Evolutionary conservation across 2,888 invertebrate species (phyloP), one percentile per base, ranked within the genome.

Genomic region (Tridacna crocea): DNA sequence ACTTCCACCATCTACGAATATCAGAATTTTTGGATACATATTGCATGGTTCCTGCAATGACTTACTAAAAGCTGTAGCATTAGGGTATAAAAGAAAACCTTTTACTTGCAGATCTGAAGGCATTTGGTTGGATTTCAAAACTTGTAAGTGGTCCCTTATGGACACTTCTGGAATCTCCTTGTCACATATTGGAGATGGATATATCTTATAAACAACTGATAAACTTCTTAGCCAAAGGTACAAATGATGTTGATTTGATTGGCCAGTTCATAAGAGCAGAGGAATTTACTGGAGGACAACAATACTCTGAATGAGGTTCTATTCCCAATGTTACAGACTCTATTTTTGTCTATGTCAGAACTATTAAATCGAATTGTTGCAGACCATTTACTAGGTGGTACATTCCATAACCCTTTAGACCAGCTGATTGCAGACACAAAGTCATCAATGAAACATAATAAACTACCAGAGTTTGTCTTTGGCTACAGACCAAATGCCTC

Each of bases 391-490:
- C 82, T 76, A 51, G 80, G 72, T 79, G 87, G 36, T 75, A 78
- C 68, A 68, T 82, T 60, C 36, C 80, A 72, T 77, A 61, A 77
- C n/a, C 82, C 77, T n/a, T 66, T 51, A 24, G 82, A 75, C 19
- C 61, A 63, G 26, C 27, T 75, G 8, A 46, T n/a, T 12, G 17
- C 60, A 70, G 27, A 77, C 63, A 84, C 78, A 58, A 46, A 27
- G n/a, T 87, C 87, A 47, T 63, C 72, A 10, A 77, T 55, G 60
- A 83, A 76, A 68, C 85, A 85, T 58, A 79, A 79, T 24, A 84
- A 83, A 47, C 26, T 83, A 13, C 87, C 84, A 17, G 84, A 84
- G 60, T 87, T 87, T 73, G 77, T 84, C 8, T 83, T 87, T 75
- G 83, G 68, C 12, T 84, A 73, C 77, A 68, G 86, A 55, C 77